Evolutionary conservation across 2,113 vertebrate genomes (phyloP).

Genomic region (Machaerirhynchus nigripectus): DNA sequence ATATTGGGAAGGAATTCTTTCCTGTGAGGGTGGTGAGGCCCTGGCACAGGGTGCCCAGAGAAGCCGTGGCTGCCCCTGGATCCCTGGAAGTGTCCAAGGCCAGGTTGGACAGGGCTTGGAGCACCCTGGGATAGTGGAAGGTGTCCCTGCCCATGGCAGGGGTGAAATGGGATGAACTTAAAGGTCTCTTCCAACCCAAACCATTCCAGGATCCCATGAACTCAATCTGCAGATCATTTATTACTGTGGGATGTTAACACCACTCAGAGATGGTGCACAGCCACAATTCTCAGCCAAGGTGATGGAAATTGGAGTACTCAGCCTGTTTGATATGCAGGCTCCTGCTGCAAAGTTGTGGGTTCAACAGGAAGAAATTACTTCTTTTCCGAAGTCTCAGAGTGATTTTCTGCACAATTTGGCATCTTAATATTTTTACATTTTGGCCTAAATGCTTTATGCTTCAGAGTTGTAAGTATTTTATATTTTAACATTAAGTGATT

Average conservation of each 20-base stretch:
- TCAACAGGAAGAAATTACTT: neutral
- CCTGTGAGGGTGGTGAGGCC: neutral
- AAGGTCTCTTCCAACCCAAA: neutral
- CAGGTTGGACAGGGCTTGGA: neutral
- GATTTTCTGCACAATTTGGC: neutral
- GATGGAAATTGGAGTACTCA: neutral
- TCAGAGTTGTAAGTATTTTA: neutral
- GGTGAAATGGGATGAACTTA: neutral
- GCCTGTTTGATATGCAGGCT: neutral
- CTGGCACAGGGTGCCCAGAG: neutral
- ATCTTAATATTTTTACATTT: neutral
- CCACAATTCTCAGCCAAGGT: neutral
- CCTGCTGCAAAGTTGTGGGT: neutral
- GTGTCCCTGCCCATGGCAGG: neutral
- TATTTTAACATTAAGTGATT: neutral
- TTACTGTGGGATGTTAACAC: neutral
- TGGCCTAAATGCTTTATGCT: neutral
- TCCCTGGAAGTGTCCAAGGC: neutral
- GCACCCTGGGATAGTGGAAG: accelerated
- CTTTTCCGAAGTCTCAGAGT: neutral
- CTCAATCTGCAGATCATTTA: neutral
- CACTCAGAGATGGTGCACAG: neutral
- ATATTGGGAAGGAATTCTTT: neutral
- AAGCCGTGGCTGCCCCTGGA: neutral
- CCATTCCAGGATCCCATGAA: neutral